Base-by-base conservation (phyloP, 2,888 invertebrate genomes). In the Tortricodes alternella region DNA sequence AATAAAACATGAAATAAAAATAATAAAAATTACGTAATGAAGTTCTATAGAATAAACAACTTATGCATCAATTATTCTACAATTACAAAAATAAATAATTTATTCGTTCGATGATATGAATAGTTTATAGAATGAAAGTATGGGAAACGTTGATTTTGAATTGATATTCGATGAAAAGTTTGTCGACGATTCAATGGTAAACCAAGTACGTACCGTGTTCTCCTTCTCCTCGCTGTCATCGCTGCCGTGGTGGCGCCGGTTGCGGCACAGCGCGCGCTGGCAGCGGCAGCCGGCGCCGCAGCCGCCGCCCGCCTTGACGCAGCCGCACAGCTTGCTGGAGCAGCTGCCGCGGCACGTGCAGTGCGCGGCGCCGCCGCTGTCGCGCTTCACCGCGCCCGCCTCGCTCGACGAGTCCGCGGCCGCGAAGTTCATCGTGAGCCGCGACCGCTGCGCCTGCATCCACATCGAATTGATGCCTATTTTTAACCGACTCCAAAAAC, bases 341-440 rank as follows among this genome's bases (percentile, higher is more conserved):
- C 94, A 94, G 41, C 86, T 85, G 1, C 92, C 92, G 71, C 93
- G 92, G 63, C 94, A 94, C 0, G 82, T 74, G 78, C 95, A 94
- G 69, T 91, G 92, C n/a, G 91, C 72, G 0, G 91, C 76, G 1
- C 93, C 93, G 68, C 93, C 92, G 2, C 89, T 92, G 34, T 87
- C 80, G 21, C 94, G 89, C 77, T 94, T 94, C 0, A 76, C 37
- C 0, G 78, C 79, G 11, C 78, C 70, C 19, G 49, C 19, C 24
- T 67, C 70, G 0, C 23, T 24, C 2, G 63, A 16, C 1, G 69
- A 61, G 1, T 66, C 53, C n/a, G 60, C 59, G 0, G 62, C 53
- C 1, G 79, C 76, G 76, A 88, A 86, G 79, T 89, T 85, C 85
- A 83, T 91, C 3, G 82, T 85, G 0, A 76, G 75, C 0, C 77